Conservation (phyloP, 2,888 invertebrate species). For the Cephus pygmeus region DNA sequence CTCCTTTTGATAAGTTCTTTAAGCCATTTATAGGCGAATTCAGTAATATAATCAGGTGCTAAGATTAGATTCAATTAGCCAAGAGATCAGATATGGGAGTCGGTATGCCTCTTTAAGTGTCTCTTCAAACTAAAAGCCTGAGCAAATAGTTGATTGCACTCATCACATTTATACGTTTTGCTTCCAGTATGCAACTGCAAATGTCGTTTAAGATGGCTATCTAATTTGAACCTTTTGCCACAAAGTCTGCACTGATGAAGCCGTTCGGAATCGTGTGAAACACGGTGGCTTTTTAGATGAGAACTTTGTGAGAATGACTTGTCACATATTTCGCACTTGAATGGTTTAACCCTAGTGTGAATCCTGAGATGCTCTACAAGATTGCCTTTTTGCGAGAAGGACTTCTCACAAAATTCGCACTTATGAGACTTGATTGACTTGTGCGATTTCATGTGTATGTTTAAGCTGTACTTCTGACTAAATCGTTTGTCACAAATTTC, state of each 20-base stretch:
- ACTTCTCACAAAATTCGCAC: slow-evolving; percentile 59
- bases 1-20: background rate
- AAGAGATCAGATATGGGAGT: slow-evolving; percentile 28
- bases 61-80: background rate
- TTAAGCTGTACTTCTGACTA: slow-evolving; percentile 57
- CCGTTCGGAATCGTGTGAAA: slow-evolving; percentile 50
- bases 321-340: slow-evolving; percentile 53
- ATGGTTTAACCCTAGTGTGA: slow-evolving; percentile 61
- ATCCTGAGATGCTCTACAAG: slow-evolving; percentile 59
- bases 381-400: slow-evolving; percentile 57
- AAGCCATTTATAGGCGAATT: background rate
- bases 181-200: slow-evolving; percentile 52
- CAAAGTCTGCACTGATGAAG: slow-evolving; percentile 59
- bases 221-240: slow-evolving; percentile 59
- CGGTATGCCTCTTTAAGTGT: slow-evolving; percentile 67
- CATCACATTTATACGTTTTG: slow-evolving; percentile 61
- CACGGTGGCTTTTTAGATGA: slow-evolving; percentile 59
- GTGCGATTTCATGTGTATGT: slow-evolving; percentile 59
- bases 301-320: slow-evolving; percentile 61
- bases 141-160: slow-evolving; percentile 67
- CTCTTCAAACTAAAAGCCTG: slow-evolving; percentile 68
- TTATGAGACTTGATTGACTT: slow-evolving; percentile 51
- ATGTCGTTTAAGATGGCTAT: slow-evolving; percentile 61
- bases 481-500: slow-evolving; percentile 64
- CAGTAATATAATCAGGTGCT: background rate